These are phyloP conservation scores for Oncorhynchus masou DNA, from an alignment of 2,113 vertebrate species.

Conservation along the genomic window DNA sequence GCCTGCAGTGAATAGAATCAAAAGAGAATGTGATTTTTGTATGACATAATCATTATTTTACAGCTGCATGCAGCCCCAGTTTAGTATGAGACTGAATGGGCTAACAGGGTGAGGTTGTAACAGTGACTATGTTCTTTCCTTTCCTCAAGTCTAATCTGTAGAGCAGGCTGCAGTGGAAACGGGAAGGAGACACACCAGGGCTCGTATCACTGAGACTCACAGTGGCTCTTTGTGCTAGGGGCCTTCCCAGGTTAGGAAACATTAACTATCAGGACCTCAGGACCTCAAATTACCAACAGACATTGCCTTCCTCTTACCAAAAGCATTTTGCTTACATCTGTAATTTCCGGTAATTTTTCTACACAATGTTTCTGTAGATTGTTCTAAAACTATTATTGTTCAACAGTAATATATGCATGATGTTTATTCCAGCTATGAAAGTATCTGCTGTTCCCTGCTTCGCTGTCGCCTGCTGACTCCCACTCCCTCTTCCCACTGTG, in stretches of 20 bases:
- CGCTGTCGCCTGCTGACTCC: no score
- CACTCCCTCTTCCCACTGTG: no score
- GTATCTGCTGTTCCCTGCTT: no score
- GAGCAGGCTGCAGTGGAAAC: background rate
- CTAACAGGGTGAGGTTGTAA: background rate
- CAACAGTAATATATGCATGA: no score
- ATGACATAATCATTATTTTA: background rate
- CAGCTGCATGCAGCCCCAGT: background rate
- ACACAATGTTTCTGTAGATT: no score
- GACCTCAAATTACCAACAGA: no score
- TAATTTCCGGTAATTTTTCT: no score
- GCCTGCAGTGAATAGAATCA: background rate
- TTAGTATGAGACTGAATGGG: background rate
- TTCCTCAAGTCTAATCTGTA: background rate
- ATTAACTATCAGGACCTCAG: conserved; percentile 14
- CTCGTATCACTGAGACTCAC: background rate
- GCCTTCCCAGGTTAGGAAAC: conserved; percentile 17
- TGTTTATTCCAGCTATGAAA: no score
- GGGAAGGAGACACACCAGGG: background rate
- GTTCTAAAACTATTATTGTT: no score
- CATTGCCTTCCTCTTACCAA: no score
- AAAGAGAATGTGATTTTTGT: background rate
- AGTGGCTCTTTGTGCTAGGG: conserved; percentile 26
- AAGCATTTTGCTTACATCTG: no score
- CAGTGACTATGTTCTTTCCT: background rate